Percentiles rank a stretch among this genome's conserved stretches.
Conservation (phyloP, 2,888 invertebrate genomes). For the Spisula subtruncata region DNA sequence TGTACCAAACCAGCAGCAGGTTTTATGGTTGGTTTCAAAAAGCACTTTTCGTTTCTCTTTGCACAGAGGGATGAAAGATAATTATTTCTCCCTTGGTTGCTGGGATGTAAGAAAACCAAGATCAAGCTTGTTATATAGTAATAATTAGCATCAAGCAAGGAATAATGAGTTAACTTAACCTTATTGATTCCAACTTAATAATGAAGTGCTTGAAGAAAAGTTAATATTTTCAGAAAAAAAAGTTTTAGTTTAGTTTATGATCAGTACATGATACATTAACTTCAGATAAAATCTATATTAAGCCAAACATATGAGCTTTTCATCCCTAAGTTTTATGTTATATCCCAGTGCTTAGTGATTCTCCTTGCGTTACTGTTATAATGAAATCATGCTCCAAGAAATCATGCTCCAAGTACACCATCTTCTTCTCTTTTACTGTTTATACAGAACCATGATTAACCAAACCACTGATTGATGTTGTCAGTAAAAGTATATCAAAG, state of each 20-base stretch:
- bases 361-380: neutral
- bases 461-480: neutral
- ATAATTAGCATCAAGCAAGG: too few relatives aligned
- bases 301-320: neutral
- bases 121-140: too few relatives aligned
- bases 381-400: neutral
- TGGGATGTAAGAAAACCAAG: too few relatives aligned
- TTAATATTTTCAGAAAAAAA: neutral
- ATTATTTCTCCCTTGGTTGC: too few relatives aligned
- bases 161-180: too few relatives aligned
- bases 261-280: neutral
- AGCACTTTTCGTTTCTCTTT: too few relatives aligned
- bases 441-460: neutral
- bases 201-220: neutral
- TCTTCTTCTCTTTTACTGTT: neutral
- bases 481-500: neutral
- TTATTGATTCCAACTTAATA: neutral
- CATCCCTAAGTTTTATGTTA: neutral
- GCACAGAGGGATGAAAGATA: too few relatives aligned
- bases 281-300: neutral
- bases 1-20: neutral
- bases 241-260: neutral
- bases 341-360: neutral
- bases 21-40: too few relatives aligned
- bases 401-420: neutral